Evolutionary conservation across 2,113 vertebrate genomes (phyloP).

Genomic region (Brachionichthys hirsutus): DNA sequence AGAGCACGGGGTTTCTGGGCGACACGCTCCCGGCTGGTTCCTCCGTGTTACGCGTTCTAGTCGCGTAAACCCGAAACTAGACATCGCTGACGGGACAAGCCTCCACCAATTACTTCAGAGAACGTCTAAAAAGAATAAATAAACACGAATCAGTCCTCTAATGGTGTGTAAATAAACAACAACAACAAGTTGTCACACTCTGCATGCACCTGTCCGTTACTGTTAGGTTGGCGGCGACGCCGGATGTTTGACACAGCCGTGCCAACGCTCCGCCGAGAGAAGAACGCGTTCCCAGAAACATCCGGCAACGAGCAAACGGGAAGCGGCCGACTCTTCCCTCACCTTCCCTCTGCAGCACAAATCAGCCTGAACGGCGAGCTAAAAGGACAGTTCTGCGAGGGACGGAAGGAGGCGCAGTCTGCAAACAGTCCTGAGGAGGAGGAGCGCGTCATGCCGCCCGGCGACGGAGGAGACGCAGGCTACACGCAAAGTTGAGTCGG

Average conservation of each 20-base stretch:
- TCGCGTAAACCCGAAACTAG: too few relatives aligned
- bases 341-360: slow-evolving; percentile 30
- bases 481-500: slow-evolving; percentile 13
- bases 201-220: slow-evolving; percentile 9
- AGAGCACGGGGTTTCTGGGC: too few relatives aligned
- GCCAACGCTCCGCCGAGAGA: neutral
- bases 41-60: too few relatives aligned
- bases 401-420: neutral
- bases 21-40: too few relatives aligned
- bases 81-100: neutral
- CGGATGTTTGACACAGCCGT: slow-evolving; percentile 17
- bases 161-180: too few relatives aligned
- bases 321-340: neutral
- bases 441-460: neutral
- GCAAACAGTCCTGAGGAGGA: neutral
- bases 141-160: too few relatives aligned
- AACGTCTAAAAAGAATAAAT: too few relatives aligned
- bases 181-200: neutral
- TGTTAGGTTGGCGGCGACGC: slow-evolving; percentile 3
- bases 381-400: neutral
- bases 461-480: neutral
- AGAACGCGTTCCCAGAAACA: neutral
- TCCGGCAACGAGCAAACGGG: neutral
- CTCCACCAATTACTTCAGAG: neutral
- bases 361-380: slow-evolving; percentile 22